Base-by-base conservation (phyloP, 1,140 invertebrate species). In the Drosophila setifemur region DNA sequence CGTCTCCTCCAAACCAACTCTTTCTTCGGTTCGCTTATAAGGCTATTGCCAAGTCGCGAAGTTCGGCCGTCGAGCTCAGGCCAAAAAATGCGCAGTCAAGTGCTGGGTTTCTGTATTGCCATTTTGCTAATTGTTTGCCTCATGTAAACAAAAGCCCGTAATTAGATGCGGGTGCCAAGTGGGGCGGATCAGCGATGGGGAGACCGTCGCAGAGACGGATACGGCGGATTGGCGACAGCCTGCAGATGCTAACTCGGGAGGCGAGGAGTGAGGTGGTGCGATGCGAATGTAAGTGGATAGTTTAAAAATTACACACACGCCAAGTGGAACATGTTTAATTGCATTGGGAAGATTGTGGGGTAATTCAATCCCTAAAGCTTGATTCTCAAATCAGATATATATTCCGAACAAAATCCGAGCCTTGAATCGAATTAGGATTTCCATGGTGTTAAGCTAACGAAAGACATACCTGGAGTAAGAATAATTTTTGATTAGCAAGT, bases 91-190 rank as follows among this genome's bases (percentile, higher is more conserved):
- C 76, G 88, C 69, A 73, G 45, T 39, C 88, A 89, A 89, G 83
- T 88, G 28, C 28, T 89, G 26, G 60, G 66, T 49, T 89, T 89
- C 67, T 89, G 88, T 66, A 61, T 89, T 63, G 77, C 81, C 29
- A 82, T 89, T 44, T 79, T 89, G 76, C 63, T 89, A 50, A 86
- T 89, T 73, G 81, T 88, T 72, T 78, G 88, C 35, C 68, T 82
- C 29, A 72, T 88, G 55, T 89, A 86, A 55, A 66, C 43, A 31
- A 37, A 21, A 29, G 29, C 28, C 33, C 43, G 44, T 23, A 60
- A 68, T 54, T 68, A 57, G 43, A 69, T 69, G 53, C 26, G 44
- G 43, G 19, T 21, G 31, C 44, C 66, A 47, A 69, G 66, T 55
- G 40, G 42, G 19, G 11, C 12, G 29, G 55, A 71, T 72, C 69